These are phyloP conservation scores for Hylyphantes graminicola DNA, from an alignment of 1,140 invertebrate species.

Conservation along the genomic window DNA sequence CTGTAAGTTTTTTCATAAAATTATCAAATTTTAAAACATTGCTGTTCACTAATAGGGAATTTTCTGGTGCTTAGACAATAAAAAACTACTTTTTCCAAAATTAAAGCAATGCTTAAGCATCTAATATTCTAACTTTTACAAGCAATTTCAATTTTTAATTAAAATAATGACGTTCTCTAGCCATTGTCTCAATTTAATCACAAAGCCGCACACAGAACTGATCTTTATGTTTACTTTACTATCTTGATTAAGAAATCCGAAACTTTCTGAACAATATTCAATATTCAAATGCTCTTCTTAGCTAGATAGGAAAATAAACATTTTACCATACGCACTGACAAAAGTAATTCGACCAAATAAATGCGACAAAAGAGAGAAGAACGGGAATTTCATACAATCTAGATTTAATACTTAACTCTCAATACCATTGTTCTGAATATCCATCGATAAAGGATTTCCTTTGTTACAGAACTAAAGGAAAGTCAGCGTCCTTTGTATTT, in stretches of 20 bases:
- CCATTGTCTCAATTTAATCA: constrained; percentile 22
- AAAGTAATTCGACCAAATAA: constrained; percentile 41
- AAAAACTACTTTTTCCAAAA: no score
- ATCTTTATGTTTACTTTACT: constrained; percentile 16
- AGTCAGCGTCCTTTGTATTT: constrained; percentile 41
- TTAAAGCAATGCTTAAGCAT: no score
- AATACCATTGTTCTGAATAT: constrained; percentile 20
- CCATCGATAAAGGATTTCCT: constrained; percentile 28
- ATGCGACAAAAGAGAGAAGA: constrained; percentile 35
- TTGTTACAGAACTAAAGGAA: constrained; percentile 27
- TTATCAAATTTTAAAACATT: no score
- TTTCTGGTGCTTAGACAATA: no score
- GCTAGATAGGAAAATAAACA: constrained; percentile 36
- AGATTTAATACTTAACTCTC: constrained; percentile 3
- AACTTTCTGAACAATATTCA: neutral
- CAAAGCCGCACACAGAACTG: neutral
- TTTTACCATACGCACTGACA: constrained; percentile 45
- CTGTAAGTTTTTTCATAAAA: no score
- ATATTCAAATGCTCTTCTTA: neutral
- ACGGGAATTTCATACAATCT: constrained; percentile 43
- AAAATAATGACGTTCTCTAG: constrained; percentile 12
- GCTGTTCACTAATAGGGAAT: no score
- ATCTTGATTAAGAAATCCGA: constrained; percentile 29
- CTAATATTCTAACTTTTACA: no score
- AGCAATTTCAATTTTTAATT: constrained; percentile 16